A percentile compares a stretch with the other conserved stretches of the same genome.
These are phyloP conservation scores for Neogale vison DNA, from an alignment of 2,113 vertebrate genomes.

Conservation along the genomic window DNA sequence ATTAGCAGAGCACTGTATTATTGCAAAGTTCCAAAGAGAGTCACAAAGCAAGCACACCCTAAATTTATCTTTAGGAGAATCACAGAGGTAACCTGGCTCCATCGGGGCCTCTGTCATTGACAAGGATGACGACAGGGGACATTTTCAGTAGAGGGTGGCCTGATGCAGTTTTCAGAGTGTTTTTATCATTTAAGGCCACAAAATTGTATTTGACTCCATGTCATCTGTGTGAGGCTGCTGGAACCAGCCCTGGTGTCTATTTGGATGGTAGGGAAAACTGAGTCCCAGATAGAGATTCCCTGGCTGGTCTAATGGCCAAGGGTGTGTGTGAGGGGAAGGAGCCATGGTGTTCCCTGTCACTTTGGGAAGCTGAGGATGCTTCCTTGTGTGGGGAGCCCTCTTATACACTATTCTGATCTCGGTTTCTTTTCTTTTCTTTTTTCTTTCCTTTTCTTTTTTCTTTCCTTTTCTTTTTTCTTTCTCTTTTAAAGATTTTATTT, in stretches of 20 bases:
- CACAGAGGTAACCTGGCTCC: not conserved
- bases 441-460: no score
- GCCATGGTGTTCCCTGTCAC: not conserved
- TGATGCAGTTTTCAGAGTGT: slow-evolving; percentile 1
- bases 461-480: no score
- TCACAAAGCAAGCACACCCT: slow-evolving; percentile 19
- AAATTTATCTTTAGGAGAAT: slow-evolving; percentile 35
- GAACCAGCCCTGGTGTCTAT: not conserved
- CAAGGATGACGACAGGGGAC: not conserved
- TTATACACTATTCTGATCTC: not conserved
- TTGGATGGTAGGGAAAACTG: not conserved
- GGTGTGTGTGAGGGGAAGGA: not conserved
- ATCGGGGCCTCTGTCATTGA: not conserved
- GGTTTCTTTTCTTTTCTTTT: not conserved
- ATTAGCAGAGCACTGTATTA: slow-evolving; percentile 28
- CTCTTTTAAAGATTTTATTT: not conserved
- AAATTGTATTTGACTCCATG: not conserved
- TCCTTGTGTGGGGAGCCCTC: not conserved
- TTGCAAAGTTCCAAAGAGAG: slow-evolving; percentile 14
- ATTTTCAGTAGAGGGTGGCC: not conserved
- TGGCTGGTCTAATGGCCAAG: not conserved
- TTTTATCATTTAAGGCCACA: not conserved
- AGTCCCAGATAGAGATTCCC: not conserved
- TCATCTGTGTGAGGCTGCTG: not conserved
- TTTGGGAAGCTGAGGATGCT: not conserved